Base-by-base conservation (phyloP, 2,888 invertebrate species). In the Agriotes lineatus region DNA sequence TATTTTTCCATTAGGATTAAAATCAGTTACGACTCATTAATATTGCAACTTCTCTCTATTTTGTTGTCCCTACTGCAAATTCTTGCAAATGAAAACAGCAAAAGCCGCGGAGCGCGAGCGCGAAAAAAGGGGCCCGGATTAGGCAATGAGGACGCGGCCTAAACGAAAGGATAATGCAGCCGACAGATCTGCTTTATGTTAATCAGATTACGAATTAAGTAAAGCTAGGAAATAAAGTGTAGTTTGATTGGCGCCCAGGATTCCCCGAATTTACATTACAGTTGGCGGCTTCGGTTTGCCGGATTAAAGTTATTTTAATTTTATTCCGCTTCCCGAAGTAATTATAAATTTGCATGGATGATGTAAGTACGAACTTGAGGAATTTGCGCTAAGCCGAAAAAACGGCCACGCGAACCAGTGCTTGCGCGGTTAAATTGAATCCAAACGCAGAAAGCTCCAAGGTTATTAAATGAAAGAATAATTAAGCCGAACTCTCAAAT, bases 281-380 rank as follows among this genome's bases (percentile, higher is more conserved):
- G 59, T 64, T 59, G 52, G 63, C 35, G n/a, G 68, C 68, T 59
- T 68, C 68, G 63, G 62, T 68, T 63, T 68, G 48, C 57, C 37
- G 56, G 54, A 68, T 57, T 54, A 63, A 54, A 64, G 58, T 68
- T 63, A 59, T 68, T 68, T 67, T 63, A 67, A 63, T 67, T 67
- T 67, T 62, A 67, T 67, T 62, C 67, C 19, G 37, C 50, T 48
- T 56, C 48, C 18, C 50, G 50, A 62, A 48, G 62, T 54, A 67
- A 67, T 67, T 67, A 67, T 62, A 58, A 67, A 67, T 67, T 67
- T 67, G 67, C 67, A 67, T 62, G 57, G 67, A 67, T 62, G 62
- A 67, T 67, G 62, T 63, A 56, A 50, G 58, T 35, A 58, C 67
- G 45, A 67, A 67, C 67, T 67, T 67, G 30, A 37, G 62, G 56